A percentile compares a stretch with the other conserved stretches of the same genome.
phyloP scores from a whole-genome alignment of 2,888 invertebrate species.

The Oxytorus armatus region DNA sequence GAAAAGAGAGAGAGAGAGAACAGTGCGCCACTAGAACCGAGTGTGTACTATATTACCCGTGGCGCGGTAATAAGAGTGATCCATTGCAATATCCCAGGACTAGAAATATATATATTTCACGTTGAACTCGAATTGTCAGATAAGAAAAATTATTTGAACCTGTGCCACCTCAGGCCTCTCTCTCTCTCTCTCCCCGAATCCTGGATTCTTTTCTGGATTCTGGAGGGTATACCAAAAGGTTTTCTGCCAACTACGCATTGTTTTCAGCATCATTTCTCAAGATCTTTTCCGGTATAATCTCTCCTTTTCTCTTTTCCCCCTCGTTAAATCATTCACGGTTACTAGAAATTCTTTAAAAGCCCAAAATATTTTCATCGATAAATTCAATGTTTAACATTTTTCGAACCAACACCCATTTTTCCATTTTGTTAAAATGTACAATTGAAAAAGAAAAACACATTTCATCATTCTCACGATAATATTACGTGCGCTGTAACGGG shows the following conservation, averaged over 20 bases:
- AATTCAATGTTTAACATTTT: background rate
- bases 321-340: conserved; percentile 32
- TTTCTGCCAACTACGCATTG: conserved; percentile 45
- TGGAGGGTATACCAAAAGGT: conserved; percentile 16
- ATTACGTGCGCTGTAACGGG: background rate
- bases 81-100: conserved; percentile 56
- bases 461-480: background rate
- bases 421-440: background rate
- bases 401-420: background rate
- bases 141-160: conserved; percentile 63
- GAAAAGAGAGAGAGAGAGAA: too few species aligned
- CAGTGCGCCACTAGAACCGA: conserved; percentile 39
- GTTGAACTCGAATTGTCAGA: conserved; percentile 52
- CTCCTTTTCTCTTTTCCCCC: background rate
- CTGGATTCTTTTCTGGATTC: conserved; percentile 23
- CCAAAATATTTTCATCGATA: background rate
- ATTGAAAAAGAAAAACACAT: conserved; percentile 15
- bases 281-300: conserved; percentile 33
- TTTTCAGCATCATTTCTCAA: conserved; percentile 30
- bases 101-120: conserved; percentile 41
- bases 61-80: conserved; percentile 66
- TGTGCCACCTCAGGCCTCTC: conserved; percentile 52
- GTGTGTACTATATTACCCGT: conserved; percentile 60
- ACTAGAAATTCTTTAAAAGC: conserved; percentile 7
- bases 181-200: conserved; percentile 26